phyloP scores from a whole-genome alignment of 2,888 invertebrate species.

The Magallana nippona region DNA sequence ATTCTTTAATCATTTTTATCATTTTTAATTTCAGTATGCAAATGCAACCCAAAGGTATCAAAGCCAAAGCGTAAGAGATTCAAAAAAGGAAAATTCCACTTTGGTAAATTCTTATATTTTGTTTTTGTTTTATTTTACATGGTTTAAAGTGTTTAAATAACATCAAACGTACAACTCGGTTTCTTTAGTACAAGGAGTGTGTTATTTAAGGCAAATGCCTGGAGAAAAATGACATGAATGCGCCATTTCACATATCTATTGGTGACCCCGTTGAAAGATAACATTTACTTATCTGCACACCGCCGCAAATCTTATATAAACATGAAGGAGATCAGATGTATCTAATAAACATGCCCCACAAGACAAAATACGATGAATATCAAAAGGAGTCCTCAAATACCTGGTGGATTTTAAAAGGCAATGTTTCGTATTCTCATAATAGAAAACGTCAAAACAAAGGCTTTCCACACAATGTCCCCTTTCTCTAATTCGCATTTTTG shows the following conservation, averaged over 20 bases:
- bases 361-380: conserved; percentile 24
- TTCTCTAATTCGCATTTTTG: conserved; percentile 29
- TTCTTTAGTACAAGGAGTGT: too few species aligned
- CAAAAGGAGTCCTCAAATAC: conserved; percentile 2
- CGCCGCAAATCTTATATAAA: neutral
- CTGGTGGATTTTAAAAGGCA: conserved; percentile 26
- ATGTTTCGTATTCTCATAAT: conserved; percentile 21
- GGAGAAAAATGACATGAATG: neutral
- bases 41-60: conserved; percentile 55
- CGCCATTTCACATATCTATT: neutral
- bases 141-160: neutral
- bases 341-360: conserved; percentile 29
- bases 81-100: conserved; percentile 65
- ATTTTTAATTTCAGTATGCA: conserved; percentile 59
- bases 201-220: neutral
- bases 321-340: conserved; percentile 12
- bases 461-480: neutral
- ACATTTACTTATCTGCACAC: neutral
- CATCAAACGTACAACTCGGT: too few species aligned
- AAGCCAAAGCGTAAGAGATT: conserved; percentile 58
- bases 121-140: neutral
- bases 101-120: conserved; percentile 57
- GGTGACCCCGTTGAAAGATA: neutral
- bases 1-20: neutral
- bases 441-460: conserved; percentile 23